phyloP scores from a whole-genome alignment of 2,888 invertebrate species.

The Cinara cedri region DNA sequence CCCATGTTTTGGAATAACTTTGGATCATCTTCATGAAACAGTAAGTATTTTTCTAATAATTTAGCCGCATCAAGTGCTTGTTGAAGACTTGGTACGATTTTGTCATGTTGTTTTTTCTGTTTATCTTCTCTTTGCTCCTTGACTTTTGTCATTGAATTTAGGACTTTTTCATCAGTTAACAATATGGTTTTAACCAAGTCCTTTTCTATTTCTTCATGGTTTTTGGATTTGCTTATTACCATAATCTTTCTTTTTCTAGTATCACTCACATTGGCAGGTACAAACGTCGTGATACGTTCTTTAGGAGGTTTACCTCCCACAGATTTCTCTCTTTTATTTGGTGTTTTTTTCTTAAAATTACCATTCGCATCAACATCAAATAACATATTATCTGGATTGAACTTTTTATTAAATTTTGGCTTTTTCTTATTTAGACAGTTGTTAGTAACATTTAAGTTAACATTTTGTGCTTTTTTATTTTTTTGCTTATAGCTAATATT shows the following conservation, averaged over 20 bases:
- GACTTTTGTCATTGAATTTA: not conserved
- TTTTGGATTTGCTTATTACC: constrained; percentile 22
- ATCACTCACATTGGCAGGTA: constrained; percentile 6
- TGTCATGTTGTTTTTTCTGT: too few species aligned
- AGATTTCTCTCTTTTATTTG: constrained; percentile 14
- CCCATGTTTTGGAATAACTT: too few species aligned
- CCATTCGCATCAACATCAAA: constrained; percentile 5
- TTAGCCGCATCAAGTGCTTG: too few species aligned
- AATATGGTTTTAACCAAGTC: constrained; percentile 7
- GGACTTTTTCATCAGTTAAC: constrained; percentile 18
- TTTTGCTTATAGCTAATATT: constrained; percentile 23
- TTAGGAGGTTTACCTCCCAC: constrained; percentile 19
- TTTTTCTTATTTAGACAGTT: not conserved
- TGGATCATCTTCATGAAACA: too few species aligned
- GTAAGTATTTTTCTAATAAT: too few species aligned
- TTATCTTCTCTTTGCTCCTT: too few species aligned
- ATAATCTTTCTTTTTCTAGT: constrained; percentile 16
- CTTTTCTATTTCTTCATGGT: constrained; percentile 12
- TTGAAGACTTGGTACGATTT: too few species aligned
- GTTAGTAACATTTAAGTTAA: constrained; percentile 19
- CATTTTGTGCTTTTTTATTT: constrained; percentile 5
- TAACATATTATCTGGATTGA: not conserved
- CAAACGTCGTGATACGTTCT: constrained; percentile 16
- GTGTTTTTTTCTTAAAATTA: not conserved
- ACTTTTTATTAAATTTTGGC: constrained; percentile 22